Base-by-base conservation (phyloP, 2,888 invertebrate genomes). In the Plagiodera versicolora region DNA sequence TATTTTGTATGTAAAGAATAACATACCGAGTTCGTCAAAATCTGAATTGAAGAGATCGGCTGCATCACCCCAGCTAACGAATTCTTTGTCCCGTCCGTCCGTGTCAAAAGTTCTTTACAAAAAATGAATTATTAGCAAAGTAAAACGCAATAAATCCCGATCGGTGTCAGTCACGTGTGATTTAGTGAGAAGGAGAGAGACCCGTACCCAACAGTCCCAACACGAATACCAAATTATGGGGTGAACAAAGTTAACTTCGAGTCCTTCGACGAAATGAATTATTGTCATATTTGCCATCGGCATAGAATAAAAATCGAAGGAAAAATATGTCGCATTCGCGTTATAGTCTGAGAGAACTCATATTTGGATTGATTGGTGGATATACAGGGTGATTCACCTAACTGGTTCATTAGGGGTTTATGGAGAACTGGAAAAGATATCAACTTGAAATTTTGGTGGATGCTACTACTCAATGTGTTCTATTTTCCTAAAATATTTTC, bases 51-150 rank as follows among this genome's bases (percentile, higher is more conserved):
- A 14, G 14, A 39, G 11, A 1, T 11, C 1, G n/a, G 14, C n/a
- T 49, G 49, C 52, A 54, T 54, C 55, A 58, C 53, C 52, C 69
- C 68, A 70, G 57, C 58, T 56, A 73, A 72, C 72, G 71, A 70
- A 70, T 69, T 74, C 74, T 76, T 79, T 79, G 79, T 78, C 78
- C 79, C 77, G 76, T 77, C 77, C 76, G 75, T 75, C 77, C 76
- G 75, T 75, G 78, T 77, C 78, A 76, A 73, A 73, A 76, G 72
- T 74, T 74, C 75, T 75, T 76, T 75, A 73, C 70, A 72, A 77
- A 78, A 78, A 78, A 79, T 80, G 80, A 81, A 80, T 79, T 79
- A 81, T 80, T 80, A 79, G 79, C 74, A 74, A 77, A 78, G 77
- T 77, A 78, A 79, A 77, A 74, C 75, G 79, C 77, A 77, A 80